Base-by-base conservation (phyloP, 2,888 invertebrate genomes). In the Euspilapteryx auroguttella region DNA sequence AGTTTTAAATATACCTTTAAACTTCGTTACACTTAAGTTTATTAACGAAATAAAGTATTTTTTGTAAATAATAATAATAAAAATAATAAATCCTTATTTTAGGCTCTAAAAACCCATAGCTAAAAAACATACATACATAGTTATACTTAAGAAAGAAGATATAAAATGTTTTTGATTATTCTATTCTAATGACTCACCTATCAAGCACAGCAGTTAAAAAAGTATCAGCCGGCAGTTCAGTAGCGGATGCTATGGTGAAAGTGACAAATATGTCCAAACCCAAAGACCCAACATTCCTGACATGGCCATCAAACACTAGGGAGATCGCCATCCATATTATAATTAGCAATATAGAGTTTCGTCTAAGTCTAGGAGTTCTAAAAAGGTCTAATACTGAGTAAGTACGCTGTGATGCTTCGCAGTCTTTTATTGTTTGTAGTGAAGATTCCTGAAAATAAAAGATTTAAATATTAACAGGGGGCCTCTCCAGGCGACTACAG, bases 291-390 rank as follows among this genome's bases (percentile, higher is more conserved):
- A 93, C 91, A 49, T 92, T 93, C 45, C 93, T 78, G 10, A 92
- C 91, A 49, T 94, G 93, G 0, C 91, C 91, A 46, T 93, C 91
- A 55, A 92, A 91, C 1, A 90, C 89, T 46, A 93, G 49, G 0
- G 91, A 89, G 31, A 92, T 88, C n/a, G 87, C 83, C 87, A 91
- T 89, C 92, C 93, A 93, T 39, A 93, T 88, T 2, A 90, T 41
- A 38, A 89, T 89, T 12, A 93, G 77, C 0, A 93, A 71, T 26
- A 92, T 64, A 0, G 91, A 87, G 34, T 87, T 87, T 34, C 81
- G 82, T 4, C 92, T 69, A 9, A 94, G 57, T 1, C 89, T 78
- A 0, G 91, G 89, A 0, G 87, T 89, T 42, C 66, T 84, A 55
- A 93, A 90, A 0, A 93, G 78, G 51, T 92, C 91, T 30, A 91